Evolutionary conservation across 2,888 invertebrate genomes (phyloP).

Genomic region (Antheraea yamamai): DNA sequence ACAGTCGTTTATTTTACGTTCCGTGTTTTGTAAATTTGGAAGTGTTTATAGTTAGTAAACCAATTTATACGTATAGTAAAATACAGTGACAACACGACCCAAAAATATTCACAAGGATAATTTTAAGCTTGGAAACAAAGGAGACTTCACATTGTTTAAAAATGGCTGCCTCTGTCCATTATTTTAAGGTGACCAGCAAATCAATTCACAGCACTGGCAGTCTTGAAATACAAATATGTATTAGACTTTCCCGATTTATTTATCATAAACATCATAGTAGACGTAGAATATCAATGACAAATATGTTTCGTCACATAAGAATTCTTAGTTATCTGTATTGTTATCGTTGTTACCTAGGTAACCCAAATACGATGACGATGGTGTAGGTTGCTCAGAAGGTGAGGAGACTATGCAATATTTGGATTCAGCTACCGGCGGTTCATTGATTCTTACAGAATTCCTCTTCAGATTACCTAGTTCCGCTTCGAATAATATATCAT

Average conservation of each 20-base stretch:
- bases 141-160: too few relatives aligned
- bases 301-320: neutral
- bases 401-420: neutral
- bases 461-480: constrained; percentile 9
- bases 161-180: neutral
- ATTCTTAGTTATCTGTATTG: neutral
- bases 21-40: neutral
- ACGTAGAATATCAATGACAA: neutral
- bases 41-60: neutral
- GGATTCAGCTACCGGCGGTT: neutral
- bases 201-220: neutral
- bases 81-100: neutral
- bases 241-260: neutral
- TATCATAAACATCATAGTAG: neutral
- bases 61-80: neutral
- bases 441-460: constrained; percentile 16
- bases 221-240: neutral
- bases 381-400: too few relatives aligned
- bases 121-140: too few relatives aligned
- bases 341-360: neutral
- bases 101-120: too few relatives aligned
- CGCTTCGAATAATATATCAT: constrained; percentile 17
- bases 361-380: constrained; percentile 2
- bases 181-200: neutral
- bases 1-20: neutral